A percentile compares a stretch with the other conserved stretches of the same genome.
phyloP scores from a whole-genome alignment of 2,113 vertebrate genomes.

The Amblyopsis rosae region DNA sequence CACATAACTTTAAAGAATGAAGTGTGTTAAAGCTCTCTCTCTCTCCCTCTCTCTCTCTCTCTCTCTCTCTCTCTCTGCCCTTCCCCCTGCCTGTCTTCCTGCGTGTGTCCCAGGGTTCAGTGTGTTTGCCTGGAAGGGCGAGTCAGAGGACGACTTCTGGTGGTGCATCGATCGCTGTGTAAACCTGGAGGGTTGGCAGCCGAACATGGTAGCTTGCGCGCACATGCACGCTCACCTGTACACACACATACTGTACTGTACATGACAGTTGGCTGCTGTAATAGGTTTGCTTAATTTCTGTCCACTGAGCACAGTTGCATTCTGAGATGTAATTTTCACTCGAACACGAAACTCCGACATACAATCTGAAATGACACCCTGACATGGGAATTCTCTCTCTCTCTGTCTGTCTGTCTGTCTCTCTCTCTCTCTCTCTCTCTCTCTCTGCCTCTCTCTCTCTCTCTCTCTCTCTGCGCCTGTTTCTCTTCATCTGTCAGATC shows the following conservation, averaged over 20 bases:
- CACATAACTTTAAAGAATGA: too few species aligned
- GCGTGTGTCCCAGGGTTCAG: constrained; percentile 81
- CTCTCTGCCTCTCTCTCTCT: neutral
- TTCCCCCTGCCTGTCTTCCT: neutral
- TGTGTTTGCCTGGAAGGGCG: constrained; percentile 98
- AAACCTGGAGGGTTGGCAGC: constrained; percentile 97
- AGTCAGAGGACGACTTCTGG: constrained; percentile 99
- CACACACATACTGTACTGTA: constrained; percentile 5
- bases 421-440: neutral
- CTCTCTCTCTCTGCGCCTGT: neutral
- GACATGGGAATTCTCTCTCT: neutral
- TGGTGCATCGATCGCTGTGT: constrained; percentile 99
- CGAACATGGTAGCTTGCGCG: constrained; percentile 88
- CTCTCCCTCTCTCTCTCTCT: too few species aligned
- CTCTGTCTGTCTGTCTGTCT: neutral
- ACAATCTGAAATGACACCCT: neutral
- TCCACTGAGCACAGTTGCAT: neutral
- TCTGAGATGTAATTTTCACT: too few species aligned
- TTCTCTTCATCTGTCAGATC: constrained; percentile 76
- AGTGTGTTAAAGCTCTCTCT: too few species aligned
- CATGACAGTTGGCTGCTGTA: neutral
- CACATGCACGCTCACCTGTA: neutral
- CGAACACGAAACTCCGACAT: too few species aligned
- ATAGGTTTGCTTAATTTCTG: too few species aligned
- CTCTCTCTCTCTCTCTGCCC: too few species aligned